These are phyloP conservation scores for Tetanocera ferruginea DNA, from an alignment of 2,888 invertebrate genomes.

Conservation along the genomic window DNA sequence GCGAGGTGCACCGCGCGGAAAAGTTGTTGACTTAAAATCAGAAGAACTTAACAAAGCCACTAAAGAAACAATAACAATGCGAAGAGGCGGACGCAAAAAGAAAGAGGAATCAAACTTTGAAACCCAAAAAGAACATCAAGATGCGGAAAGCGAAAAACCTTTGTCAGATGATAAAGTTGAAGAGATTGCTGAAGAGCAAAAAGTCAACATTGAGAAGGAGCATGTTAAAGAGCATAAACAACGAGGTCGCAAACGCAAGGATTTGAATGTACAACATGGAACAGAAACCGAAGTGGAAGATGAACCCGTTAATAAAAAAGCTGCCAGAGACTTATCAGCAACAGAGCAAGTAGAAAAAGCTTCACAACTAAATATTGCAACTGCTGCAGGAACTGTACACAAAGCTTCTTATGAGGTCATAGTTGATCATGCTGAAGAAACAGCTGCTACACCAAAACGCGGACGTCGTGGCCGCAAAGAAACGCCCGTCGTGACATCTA, in stretches of 20 bases:
- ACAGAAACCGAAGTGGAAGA: background rate
- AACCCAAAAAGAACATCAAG: background rate
- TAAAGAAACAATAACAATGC: background rate
- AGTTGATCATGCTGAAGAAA: slow-evolving; percentile 4
- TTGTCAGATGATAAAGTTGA: background rate
- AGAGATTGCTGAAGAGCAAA: background rate
- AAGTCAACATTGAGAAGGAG: background rate
- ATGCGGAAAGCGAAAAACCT: background rate
- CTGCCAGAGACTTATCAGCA: background rate
- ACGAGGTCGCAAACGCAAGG: slow-evolving; percentile 3
- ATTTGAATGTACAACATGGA: background rate
- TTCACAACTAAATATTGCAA: background rate
- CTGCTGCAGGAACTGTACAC: slow-evolving; percentile 42
- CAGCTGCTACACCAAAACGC: slow-evolving; percentile 14
- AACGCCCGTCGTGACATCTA: background rate
- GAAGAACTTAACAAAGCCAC: background rate
- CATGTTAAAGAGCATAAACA: background rate
- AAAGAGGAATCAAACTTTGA: background rate
- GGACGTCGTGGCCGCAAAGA: slow-evolving; percentile 17
- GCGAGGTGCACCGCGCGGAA: background rate
- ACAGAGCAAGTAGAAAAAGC: background rate
- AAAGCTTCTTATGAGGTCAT: slow-evolving; percentile 45
- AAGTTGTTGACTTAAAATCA: background rate
- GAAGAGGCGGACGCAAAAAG: slow-evolving; percentile 18
- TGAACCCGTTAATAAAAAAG: background rate